phyloP scores from a whole-genome alignment of 2,888 invertebrate genomes.

The Megastigmus dorsalis region DNA sequence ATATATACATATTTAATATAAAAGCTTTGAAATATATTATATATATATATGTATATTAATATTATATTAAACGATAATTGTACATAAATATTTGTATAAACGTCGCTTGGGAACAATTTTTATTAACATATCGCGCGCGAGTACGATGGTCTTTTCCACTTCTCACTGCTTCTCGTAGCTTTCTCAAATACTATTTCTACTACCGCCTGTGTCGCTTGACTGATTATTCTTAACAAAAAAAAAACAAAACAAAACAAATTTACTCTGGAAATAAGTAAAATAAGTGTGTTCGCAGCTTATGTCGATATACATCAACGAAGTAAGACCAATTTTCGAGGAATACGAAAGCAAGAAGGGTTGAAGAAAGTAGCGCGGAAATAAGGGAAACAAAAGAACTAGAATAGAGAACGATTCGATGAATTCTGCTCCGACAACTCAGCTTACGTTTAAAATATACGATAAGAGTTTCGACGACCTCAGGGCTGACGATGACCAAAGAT shows the following conservation, averaged over 20 bases:
- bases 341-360: background rate
- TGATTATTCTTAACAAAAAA: background rate
- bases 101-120: conserved; percentile 27
- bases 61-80: conserved; percentile 1
- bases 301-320: too few relatives aligned
- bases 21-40: background rate
- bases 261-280: background rate
- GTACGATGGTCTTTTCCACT: background rate
- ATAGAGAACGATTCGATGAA: conserved; percentile 30
- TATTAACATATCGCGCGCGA: background rate
- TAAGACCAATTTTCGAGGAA: too few relatives aligned
- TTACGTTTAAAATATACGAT: too few relatives aligned
- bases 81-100: too few relatives aligned
- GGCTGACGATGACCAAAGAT: too few relatives aligned
- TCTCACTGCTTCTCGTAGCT: conserved; percentile 14
- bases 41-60: conserved; percentile 17
- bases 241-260: background rate
- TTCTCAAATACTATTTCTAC: background rate
- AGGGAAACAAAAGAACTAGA: background rate
- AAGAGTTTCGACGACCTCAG: too few relatives aligned
- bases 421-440: too few relatives aligned
- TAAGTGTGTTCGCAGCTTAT: background rate
- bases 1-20: background rate
- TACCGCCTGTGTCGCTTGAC: background rate
- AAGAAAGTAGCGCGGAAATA: too few relatives aligned